These are phyloP conservation scores for Drosophila chauvacae DNA, from an alignment of 1,140 invertebrate genomes.

Conservation along the genomic window DNA sequence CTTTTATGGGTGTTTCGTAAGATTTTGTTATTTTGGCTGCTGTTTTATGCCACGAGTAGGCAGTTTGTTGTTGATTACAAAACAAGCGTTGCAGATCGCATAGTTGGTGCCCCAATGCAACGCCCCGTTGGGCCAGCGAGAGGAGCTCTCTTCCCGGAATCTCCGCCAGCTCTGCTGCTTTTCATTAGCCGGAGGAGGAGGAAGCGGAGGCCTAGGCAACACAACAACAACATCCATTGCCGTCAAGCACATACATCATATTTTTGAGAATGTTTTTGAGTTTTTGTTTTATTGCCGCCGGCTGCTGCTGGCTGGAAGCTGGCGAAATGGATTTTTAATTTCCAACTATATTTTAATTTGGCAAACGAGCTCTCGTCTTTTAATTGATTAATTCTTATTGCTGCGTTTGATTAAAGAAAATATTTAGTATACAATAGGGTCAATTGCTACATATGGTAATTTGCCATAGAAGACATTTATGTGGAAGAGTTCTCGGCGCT, in stretches of 20 bases:
- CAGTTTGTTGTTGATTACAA: conserved; percentile 69
- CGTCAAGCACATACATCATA: conserved; percentile 22
- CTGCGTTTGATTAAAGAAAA: conserved; percentile 76
- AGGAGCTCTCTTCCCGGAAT: conserved; percentile 26
- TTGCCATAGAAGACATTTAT: conserved; percentile 55
- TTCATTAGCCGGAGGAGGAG: conserved; percentile 9
- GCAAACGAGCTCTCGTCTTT: conserved; percentile 72
- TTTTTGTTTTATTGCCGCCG: conserved; percentile 25
- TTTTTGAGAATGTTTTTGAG: conserved; percentile 19
- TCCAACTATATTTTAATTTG: conserved; percentile 79
- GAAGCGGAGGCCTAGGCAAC: not conserved
- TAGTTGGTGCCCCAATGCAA: conserved; percentile 34
- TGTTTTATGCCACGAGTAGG: conserved; percentile 61
- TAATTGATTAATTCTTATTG: conserved; percentile 80
- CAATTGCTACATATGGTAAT: conserved; percentile 81
- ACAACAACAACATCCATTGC: not conserved
- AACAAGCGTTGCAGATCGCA: conserved; percentile 67
- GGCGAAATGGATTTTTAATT: conserved; percentile 78
- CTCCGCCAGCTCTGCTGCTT: conserved; percentile 14
- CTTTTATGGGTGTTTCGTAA: conserved; percentile 54
- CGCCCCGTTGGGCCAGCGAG: conserved; percentile 18
- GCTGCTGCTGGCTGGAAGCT: conserved; percentile 23
- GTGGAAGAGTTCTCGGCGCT: conserved; percentile 34
- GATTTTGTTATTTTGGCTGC: conserved; percentile 37
- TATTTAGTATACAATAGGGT: conserved; percentile 74